phyloP scores from a whole-genome alignment of 2,113 vertebrate genomes.

The Aythya baeri region DNA sequence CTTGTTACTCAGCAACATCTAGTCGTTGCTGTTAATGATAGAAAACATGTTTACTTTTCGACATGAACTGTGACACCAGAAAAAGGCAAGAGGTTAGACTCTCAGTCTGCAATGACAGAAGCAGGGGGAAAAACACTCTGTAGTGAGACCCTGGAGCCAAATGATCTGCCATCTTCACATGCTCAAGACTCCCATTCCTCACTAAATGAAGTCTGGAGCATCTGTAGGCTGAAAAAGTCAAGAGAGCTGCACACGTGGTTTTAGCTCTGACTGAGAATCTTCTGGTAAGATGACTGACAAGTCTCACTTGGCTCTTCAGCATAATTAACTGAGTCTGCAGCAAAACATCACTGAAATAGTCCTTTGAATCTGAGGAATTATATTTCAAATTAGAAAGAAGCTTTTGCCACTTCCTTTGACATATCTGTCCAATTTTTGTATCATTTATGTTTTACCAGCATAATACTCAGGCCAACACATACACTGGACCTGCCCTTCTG shows the following conservation, averaged over 20 bases:
- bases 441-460: not conserved
- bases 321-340: not conserved
- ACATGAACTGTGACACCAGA: not conserved
- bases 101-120: not conserved
- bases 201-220: not conserved
- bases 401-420: not conserved
- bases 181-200: not conserved
- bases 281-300: not conserved
- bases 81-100: not conserved
- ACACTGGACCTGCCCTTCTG: not conserved
- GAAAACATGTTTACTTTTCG: constrained; percentile 27
- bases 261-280: not conserved
- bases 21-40: not conserved
- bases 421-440: not conserved
- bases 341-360: not conserved
- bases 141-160: not conserved
- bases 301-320: not conserved
- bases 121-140: not conserved
- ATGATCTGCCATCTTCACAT: not conserved
- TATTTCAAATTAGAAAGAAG: not conserved
- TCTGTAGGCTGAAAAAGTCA: not conserved
- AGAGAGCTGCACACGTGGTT: not conserved
- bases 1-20: not conserved
- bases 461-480: not conserved
- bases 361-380: not conserved